These are phyloP conservation scores for Chiloscyllium plagiosum DNA, from an alignment of 2,113 vertebrate species.

Conservation along the genomic window DNA sequence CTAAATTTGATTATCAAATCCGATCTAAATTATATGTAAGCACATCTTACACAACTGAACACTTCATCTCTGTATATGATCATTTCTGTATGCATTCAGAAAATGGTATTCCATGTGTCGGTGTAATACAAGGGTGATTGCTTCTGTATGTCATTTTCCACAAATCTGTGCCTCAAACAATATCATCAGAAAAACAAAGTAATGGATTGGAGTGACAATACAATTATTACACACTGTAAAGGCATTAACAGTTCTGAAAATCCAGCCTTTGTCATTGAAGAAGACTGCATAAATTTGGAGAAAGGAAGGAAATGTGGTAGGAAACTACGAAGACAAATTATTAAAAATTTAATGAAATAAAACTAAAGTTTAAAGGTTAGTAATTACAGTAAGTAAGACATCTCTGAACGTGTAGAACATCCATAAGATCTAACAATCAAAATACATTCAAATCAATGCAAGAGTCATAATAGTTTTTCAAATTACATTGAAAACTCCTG, in stretches of 20 bases:
- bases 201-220: neutral
- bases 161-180: neutral
- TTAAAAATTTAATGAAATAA: neutral
- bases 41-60: neutral
- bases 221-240: neutral
- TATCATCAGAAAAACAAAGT: neutral
- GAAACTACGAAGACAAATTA: neutral
- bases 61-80: neutral
- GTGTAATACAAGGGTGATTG: neutral
- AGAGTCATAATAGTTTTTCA: neutral
- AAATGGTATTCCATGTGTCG: neutral
- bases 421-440: neutral
- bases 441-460: neutral
- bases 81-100: neutral
- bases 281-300: neutral
- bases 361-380: neutral
- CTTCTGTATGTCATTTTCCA: neutral
- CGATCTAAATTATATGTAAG: neutral
- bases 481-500: neutral
- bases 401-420: neutral
- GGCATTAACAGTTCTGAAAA: neutral
- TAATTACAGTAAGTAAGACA: neutral
- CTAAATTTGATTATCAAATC: neutral
- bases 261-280: neutral
- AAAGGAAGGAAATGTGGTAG: neutral